Conservation (phyloP, 2,113 vertebrate genomes). For the Hymenochirus boettgeri region DNA sequence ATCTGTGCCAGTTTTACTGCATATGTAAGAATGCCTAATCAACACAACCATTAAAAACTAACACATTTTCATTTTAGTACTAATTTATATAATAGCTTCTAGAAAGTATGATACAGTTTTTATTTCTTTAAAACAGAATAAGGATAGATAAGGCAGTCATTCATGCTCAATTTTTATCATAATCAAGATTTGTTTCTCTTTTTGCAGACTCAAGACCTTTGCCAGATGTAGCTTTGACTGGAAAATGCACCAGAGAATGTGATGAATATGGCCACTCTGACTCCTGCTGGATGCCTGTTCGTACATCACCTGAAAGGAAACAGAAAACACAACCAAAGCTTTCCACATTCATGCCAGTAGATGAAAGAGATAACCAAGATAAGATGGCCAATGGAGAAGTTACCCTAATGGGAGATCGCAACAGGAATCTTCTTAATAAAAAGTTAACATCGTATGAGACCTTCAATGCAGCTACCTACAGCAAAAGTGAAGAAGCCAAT, state of each 20-base stretch:
- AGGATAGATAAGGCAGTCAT: no score
- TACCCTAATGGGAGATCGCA: conserved; percentile 92
- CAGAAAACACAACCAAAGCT: conserved; percentile 96
- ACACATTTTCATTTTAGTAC: no score
- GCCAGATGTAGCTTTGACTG: conserved; percentile 98
- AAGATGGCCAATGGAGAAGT: conserved; percentile 93
- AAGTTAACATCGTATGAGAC: conserved; percentile 96
- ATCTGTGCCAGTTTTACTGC: no score
- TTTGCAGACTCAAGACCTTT: conserved; percentile 91
- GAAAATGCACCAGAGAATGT: conserved; percentile 96
- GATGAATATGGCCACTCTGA: conserved; percentile 98
- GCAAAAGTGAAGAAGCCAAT: conserved; percentile 78
- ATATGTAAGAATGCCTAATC: no score
- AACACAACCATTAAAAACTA: no score
- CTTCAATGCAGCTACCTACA: conserved; percentile 84
- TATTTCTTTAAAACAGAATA: no score
- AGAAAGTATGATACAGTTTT: no score
- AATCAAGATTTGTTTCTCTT: conserved; percentile 46
- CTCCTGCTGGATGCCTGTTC: conserved; percentile 99
- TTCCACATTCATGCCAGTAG: conserved; percentile 94
- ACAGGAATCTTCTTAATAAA: conserved; percentile 96
- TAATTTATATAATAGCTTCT: no score
- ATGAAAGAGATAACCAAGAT: conserved; percentile 89
- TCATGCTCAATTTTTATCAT: not conserved
- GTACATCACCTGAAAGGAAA: conserved; percentile 92